Percentiles rank a stretch among this genome's conserved stretches.
Evolutionary conservation across 2,113 vertebrate genomes (phyloP).

Genomic region (Herpailurus yagouaroundi): DNA sequence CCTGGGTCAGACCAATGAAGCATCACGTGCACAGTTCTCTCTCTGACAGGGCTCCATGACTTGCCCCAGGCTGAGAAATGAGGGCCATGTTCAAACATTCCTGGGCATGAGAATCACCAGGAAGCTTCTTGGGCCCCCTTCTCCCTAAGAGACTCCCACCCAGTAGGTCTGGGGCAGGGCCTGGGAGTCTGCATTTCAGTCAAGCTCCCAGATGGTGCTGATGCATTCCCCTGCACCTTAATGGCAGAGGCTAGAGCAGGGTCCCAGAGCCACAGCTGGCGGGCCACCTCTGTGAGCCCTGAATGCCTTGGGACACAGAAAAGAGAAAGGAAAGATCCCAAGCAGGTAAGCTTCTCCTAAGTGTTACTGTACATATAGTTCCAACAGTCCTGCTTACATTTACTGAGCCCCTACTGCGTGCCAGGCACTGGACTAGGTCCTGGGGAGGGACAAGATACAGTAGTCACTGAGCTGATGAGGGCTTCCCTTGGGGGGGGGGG

Average conservation of each 20-base stretch:
- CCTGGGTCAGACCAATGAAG: not conserved
- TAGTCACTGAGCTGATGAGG: not conserved
- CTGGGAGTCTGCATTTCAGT: not conserved
- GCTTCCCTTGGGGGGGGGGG: not conserved
- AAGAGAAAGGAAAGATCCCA: not conserved
- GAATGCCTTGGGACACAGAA: not conserved
- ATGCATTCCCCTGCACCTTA: not conserved
- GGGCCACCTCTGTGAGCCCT: not conserved
- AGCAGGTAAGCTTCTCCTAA: not conserved
- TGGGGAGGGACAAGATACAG: not conserved
- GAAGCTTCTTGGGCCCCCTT: not conserved
- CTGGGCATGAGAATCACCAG: not conserved
- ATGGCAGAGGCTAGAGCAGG: not conserved
- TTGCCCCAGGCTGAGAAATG: not conserved
- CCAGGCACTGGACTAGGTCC: accelerated
- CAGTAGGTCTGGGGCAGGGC: not conserved
- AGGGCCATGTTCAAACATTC: too few species aligned
- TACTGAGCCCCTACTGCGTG: not conserved
- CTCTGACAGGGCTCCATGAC: not conserved
- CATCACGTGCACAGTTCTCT: not conserved
- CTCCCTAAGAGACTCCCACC: not conserved
- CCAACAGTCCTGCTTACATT: not conserved
- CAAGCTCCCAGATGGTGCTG: not conserved
- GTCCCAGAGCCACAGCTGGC: not conserved
- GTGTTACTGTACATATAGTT: not conserved